A percentile compares a stretch with the other conserved stretches of the same genome.
Conservation (phyloP, 1,140 invertebrate species). For the Apolygus lucorum region DNA sequence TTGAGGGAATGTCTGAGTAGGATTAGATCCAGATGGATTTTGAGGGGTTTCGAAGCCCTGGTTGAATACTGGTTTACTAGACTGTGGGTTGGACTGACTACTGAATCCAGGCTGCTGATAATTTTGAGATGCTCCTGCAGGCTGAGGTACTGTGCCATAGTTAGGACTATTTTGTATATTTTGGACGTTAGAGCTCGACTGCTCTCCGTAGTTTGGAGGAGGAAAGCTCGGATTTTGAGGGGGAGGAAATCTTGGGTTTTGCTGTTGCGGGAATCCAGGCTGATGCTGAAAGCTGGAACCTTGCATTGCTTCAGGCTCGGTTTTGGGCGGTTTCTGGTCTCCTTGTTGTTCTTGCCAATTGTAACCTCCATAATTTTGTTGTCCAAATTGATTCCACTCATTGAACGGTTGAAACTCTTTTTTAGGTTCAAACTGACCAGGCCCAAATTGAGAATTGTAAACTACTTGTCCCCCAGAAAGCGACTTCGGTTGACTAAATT, state of each 20-base stretch:
- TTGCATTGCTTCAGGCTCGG: too few relatives aligned
- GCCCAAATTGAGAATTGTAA: neutral
- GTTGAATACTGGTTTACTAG: neutral
- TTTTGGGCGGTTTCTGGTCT: neutral
- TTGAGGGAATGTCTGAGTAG: neutral
- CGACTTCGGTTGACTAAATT: neutral
- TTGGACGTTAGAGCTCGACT: neutral
- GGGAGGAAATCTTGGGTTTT: too few relatives aligned
- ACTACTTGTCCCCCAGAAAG: neutral
- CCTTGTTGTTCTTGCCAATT: neutral
- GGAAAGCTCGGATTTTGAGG: neutral
- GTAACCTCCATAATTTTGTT: neutral
- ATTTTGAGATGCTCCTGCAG: neutral
- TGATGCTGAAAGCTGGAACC: too few relatives aligned
- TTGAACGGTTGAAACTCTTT: neutral
- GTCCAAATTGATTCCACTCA: constrained; percentile 3
- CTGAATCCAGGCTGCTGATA: neutral
- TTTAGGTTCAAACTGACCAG: neutral
- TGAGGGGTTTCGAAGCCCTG: neutral
- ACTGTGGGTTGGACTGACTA: neutral
- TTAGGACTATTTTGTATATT: neutral
- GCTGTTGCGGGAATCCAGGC: too few relatives aligned
- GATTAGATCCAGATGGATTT: neutral
- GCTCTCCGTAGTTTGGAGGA: neutral
- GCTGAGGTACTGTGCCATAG: neutral